Evolutionary conservation across 2,797 vertebrate genomes (phyloP), one percentile per base, ranked within the genome.

Genomic region (Natrix natrix): DNA sequence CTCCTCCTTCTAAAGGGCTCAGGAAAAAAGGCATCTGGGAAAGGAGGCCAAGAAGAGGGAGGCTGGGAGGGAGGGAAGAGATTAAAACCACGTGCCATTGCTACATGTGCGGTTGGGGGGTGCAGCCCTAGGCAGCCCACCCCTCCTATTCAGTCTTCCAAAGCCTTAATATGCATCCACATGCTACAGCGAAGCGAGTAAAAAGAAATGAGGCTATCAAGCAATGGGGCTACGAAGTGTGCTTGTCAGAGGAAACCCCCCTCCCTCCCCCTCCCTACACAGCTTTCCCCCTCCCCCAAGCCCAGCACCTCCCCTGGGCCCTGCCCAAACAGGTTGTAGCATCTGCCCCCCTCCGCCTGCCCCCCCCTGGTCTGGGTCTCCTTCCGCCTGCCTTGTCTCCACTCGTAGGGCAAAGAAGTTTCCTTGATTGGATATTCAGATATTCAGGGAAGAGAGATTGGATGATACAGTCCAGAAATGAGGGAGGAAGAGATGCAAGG

Each of bases 401-500:
- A 32, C 32, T 20, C 2, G 4, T 1, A 11, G 0, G 17, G 10
- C 26, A 0, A 4, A 2, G 56, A 4, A 24, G 32, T 88, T 91
- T 95, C 0, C 0, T 8, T 83, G 54, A 60, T 52, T 52, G 26
- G 0, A 0, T 87, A 32, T 55, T 63, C 24, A 61, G 11, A 96
- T 94, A 91, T 93, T 37, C 32, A 37, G 24, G 57, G 57, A 56
- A 63, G 90, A 90, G 88, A 91, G 69, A 86, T 60, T 88, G 48
- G 96, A 94, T 93, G 96, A 94, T 93, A 93, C 89, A 0, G 90
- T 91, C 92, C 96, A 93, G 95, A 95, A 94, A 95, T 94, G 91
- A 37, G 66, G 69, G 69, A 17, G 61, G 26, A 24, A 24, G 22
- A 24, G 59, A 60, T 22, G 22, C 20, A 8, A 60, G 1, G 59